A percentile compares a stretch with the other conserved stretches of the same genome.
These are phyloP conservation scores for Fregata magnificens DNA, from an alignment of 2,113 vertebrate species.

Conservation along the genomic window DNA sequence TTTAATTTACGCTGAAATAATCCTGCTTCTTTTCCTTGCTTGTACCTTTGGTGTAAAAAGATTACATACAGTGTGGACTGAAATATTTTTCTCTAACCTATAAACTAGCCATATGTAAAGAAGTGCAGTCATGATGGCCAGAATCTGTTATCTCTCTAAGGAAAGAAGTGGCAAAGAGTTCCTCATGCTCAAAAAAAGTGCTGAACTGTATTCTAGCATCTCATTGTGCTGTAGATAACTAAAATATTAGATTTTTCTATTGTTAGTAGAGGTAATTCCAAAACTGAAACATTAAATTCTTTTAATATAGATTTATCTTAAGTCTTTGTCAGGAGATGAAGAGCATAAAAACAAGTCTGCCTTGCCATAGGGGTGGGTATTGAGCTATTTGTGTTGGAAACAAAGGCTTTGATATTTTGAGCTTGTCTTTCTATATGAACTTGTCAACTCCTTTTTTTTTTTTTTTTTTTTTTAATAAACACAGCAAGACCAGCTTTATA, in stretches of 20 bases:
- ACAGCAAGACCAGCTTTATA: conserved; percentile 94
- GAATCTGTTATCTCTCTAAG: not conserved
- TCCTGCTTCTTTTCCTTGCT: not conserved
- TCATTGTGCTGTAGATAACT: not conserved
- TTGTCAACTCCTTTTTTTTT: not conserved
- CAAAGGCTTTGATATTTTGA: not conserved
- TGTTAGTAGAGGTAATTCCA: not conserved
- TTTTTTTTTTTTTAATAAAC: not conserved
- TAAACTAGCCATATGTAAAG: accelerated
- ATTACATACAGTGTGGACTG: not conserved
- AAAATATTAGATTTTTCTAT: not conserved
- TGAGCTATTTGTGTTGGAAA: not conserved
- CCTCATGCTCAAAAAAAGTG: not conserved
- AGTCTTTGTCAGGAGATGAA: not conserved
- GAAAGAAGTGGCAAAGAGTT: not conserved
- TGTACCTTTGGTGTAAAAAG: not conserved
- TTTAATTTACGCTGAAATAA: not conserved
- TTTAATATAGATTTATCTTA: not conserved
- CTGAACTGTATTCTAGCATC: not conserved
- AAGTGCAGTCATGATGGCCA: not conserved
- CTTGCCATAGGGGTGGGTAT: not conserved
- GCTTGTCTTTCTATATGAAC: not conserved
- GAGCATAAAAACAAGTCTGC: not conserved
- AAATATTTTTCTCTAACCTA: not conserved
- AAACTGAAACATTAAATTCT: not conserved